Evolutionary conservation across 2,888 invertebrate species (phyloP).

Genomic region (Oeneis ivallda): DNA sequence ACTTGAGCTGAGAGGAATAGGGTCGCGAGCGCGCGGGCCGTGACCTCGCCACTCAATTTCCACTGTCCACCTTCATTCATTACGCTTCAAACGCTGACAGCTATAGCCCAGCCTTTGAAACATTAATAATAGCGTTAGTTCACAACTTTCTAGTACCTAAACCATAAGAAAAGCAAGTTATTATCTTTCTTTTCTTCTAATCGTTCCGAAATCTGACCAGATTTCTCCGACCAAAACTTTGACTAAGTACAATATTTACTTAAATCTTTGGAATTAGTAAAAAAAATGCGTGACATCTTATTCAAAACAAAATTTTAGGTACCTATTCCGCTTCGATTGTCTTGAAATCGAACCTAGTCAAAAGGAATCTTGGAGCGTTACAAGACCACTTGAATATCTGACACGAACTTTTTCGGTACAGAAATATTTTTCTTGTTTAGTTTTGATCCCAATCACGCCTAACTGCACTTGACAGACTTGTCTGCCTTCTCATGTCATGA

Average conservation of each 20-base stretch:
- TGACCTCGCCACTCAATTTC: constrained; percentile 54
- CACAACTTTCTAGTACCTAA: neutral
- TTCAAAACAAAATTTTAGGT: constrained; percentile 2
- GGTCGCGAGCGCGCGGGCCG: constrained; percentile 59
- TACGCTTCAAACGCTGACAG: constrained; percentile 31
- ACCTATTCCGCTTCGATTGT: neutral
- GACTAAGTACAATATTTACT: no score
- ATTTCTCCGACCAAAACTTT: neutral
- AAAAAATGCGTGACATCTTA: no score
- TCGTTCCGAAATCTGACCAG: neutral
- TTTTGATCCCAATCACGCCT: constrained; percentile 28
- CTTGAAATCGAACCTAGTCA: neutral
- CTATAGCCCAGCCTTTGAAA: constrained; percentile 20
- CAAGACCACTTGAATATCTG: neutral
- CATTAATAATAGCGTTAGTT: neutral
- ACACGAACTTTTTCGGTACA: constrained; percentile 3
- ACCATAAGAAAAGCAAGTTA: no score
- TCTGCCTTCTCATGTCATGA: constrained; percentile 13
- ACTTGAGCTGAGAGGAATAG: constrained; percentile 57
- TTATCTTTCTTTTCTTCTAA: neutral
- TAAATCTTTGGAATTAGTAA: no score
- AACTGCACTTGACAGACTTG: constrained; percentile 34
- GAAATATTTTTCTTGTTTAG: neutral
- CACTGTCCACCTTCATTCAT: constrained; percentile 45
- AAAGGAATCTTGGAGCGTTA: constrained; percentile 1